phyloP scores from a whole-genome alignment of 2,797 vertebrate species.

The Ibycter americanus region DNA sequence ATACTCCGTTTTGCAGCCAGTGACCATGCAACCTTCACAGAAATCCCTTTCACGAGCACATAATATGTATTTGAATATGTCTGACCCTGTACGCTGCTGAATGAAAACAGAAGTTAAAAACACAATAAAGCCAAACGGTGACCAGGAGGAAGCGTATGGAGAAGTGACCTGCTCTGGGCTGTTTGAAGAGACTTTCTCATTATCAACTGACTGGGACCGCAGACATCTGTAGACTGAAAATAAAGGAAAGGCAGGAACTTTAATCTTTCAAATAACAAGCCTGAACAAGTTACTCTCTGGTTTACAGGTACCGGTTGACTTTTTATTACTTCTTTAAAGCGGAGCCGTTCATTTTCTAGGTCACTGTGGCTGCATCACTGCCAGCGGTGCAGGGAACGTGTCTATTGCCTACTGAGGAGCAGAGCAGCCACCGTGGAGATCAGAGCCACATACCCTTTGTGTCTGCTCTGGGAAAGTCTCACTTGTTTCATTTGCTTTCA shows the following conservation, averaged over 20 bases:
- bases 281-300: neutral
- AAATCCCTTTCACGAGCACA: neutral
- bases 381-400: accelerated
- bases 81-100: accelerated
- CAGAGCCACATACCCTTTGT: neutral
- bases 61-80: accelerated
- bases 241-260: neutral
- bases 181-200: neutral
- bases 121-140: neutral
- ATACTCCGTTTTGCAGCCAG: accelerated
- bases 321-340: neutral
- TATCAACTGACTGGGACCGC: accelerated
- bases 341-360: neutral
- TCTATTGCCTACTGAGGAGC: neutral
- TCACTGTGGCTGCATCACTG: neutral
- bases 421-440: neutral
- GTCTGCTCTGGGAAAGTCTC: neutral
- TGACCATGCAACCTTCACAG: neutral
- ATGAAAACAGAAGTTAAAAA: neutral
- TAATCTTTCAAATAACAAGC: neutral
- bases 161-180: neutral
- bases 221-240: neutral
- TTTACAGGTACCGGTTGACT: neutral
- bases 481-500: neutral
- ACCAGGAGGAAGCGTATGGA: neutral